Evolutionary conservation across 2,797 vertebrate genomes (phyloP).

Genomic region (Sciurus vulgaris): DNA sequence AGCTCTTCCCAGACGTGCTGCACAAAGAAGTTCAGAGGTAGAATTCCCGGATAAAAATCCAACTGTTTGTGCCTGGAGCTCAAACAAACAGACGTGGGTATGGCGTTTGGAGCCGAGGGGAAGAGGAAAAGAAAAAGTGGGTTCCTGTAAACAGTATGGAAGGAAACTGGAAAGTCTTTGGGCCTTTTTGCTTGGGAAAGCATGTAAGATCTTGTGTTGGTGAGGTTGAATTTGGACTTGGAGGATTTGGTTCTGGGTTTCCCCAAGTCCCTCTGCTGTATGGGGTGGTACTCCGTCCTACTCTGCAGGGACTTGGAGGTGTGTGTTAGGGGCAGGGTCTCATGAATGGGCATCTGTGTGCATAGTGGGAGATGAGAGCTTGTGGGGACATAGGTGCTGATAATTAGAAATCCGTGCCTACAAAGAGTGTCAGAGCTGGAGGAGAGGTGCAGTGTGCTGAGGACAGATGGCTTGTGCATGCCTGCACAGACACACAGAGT

Average conservation of each 20-base stretch:
- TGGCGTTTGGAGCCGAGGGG: not conserved
- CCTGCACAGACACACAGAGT: constrained; percentile 63
- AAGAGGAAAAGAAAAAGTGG: not conserved
- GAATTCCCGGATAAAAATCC: constrained; percentile 20
- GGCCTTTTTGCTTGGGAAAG: not conserved
- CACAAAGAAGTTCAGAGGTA: constrained; percentile 69
- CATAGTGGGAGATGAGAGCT: constrained; percentile 52
- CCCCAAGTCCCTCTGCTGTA: not conserved
- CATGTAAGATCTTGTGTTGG: not conserved
- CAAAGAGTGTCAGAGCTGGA: constrained; percentile 62
- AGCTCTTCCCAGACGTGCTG: not conserved
- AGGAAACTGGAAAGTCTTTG: not conserved
- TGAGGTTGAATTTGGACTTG: not conserved
- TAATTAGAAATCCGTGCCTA: constrained; percentile 72
- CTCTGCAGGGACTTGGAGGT: not conserved
- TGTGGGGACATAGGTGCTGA: constrained; percentile 72
- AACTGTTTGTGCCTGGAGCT: not conserved
- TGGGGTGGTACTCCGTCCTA: no score
- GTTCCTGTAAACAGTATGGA: not conserved
- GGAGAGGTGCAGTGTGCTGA: constrained; percentile 56
- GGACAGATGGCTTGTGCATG: constrained; percentile 69
- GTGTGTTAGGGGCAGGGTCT: not conserved
- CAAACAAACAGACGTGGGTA: not conserved
- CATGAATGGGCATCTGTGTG: constrained; percentile 23
- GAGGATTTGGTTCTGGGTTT: not conserved